Evolutionary conservation across 2,113 vertebrate genomes (phyloP).

Genomic region (Antechinus flavipes): DNA sequence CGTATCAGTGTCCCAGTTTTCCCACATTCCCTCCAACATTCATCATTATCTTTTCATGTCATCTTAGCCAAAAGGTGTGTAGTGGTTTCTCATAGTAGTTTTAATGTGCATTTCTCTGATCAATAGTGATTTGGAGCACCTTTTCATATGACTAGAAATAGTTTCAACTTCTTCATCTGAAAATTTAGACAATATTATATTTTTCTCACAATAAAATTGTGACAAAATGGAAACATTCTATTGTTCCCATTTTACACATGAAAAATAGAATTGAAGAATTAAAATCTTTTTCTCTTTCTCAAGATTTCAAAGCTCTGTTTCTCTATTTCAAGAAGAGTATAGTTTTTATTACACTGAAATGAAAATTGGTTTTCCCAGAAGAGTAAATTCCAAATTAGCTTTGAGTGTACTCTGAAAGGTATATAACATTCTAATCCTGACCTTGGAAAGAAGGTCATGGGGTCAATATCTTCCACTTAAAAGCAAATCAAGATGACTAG

Average conservation of each 20-base stretch:
- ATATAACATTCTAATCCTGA: background rate
- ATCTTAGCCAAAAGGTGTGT: no score
- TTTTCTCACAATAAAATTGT: background rate
- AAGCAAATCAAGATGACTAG: background rate
- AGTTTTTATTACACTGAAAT: background rate
- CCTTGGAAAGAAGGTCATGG: background rate
- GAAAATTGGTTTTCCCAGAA: background rate
- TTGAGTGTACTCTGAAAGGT: background rate
- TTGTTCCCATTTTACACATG: background rate
- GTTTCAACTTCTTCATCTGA: no score
- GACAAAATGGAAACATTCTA: background rate
- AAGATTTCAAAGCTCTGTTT: background rate
- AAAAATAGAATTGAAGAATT: background rate
- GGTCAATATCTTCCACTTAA: background rate
- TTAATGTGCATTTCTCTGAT: no score
- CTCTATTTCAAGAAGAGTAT: background rate
- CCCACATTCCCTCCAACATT: no score
- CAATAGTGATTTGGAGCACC: no score
- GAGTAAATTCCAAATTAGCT: background rate
- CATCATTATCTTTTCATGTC: no score
- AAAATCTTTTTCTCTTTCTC: background rate
- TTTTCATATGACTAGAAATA: no score
- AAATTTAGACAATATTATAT: background rate
- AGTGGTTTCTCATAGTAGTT: no score
- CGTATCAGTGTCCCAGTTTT: no score